Conservation (phyloP, 2,888 invertebrate genomes). For the Monopis laevigella region DNA sequence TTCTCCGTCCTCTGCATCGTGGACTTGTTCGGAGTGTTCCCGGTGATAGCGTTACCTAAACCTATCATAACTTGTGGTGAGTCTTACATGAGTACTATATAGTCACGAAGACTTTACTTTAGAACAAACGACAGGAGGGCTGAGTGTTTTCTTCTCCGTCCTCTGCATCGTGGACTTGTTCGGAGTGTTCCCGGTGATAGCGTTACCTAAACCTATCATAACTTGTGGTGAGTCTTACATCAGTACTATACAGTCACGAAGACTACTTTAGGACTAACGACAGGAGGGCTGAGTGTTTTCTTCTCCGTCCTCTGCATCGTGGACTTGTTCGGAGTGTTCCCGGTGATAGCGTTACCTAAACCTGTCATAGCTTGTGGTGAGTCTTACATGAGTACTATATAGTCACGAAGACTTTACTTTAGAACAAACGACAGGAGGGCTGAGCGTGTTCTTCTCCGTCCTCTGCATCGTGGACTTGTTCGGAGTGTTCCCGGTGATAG, state of each 20-base stretch:
- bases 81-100: no score
- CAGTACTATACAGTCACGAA: no score
- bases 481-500: conserved; percentile 83
- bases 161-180: conserved; percentile 84
- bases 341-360: conserved; percentile 79
- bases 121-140: conserved; percentile 44
- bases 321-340: conserved; percentile 86
- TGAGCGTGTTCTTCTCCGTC: conserved; percentile 75
- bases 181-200: conserved; percentile 83
- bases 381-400: no score
- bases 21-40: conserved; percentile 86
- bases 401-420: conserved; percentile 1
- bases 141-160: conserved; percentile 75
- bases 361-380: conserved; percentile 80
- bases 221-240: conserved; percentile 82
- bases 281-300: conserved; percentile 70
- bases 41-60: conserved; percentile 79
- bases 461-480: conserved; percentile 84
- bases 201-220: conserved; percentile 78
- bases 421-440: conserved; percentile 44
- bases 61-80: conserved; percentile 80
- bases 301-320: conserved; percentile 80
- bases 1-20: conserved; percentile 80
- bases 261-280: conserved; percentile 22
- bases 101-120: conserved; percentile 1